Evolutionary conservation across 2,797 vertebrate genomes (phyloP).

Genomic region (Erethizon dorsatum): DNA sequence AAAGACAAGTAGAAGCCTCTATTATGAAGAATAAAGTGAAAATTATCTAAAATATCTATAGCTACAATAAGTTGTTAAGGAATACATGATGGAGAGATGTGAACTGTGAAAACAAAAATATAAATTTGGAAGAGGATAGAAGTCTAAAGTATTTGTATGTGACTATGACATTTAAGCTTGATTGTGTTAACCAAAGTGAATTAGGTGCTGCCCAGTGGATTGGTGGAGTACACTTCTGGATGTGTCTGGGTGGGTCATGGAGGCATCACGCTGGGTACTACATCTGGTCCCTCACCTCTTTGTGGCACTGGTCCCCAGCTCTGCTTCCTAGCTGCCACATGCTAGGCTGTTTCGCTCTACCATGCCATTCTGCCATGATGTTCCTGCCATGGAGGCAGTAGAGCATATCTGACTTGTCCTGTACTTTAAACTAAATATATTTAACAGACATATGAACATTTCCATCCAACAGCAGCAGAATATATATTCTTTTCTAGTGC

Average conservation of each 20-base stretch:
- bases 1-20: neutral
- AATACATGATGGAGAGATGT: neutral
- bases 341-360: neutral
- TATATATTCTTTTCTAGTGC: neutral
- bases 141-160: neutral
- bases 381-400: neutral
- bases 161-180: neutral
- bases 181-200: neutral
- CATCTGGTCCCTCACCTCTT: neutral
- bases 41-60: neutral
- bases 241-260: neutral
- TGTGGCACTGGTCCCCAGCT: neutral
- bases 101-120: neutral
- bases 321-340: neutral
- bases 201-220: neutral
- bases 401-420: neutral
- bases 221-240: neutral
- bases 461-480: neutral
- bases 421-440: neutral
- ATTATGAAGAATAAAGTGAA: neutral
- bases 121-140: neutral
- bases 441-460: neutral
- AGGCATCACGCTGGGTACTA: neutral
- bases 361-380: neutral
- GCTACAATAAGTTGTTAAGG: neutral